phyloP scores from a whole-genome alignment of 2,113 vertebrate genomes.

The Phalacrocorax aristotelis region DNA sequence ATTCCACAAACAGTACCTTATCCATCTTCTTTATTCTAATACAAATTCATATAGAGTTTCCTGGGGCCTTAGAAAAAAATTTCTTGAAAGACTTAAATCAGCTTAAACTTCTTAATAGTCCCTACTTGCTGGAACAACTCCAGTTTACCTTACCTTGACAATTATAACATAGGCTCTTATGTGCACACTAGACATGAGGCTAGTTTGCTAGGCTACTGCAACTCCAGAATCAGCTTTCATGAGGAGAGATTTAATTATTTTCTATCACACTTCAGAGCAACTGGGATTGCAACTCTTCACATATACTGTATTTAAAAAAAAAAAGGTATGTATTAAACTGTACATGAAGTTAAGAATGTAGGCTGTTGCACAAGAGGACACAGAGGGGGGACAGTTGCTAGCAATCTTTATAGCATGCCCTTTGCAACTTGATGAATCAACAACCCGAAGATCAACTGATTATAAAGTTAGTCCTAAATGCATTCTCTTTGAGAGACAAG shows the following conservation, averaged over 20 bases:
- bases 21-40: not conserved
- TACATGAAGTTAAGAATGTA: not conserved
- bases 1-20: not conserved
- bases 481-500: constrained; percentile 31
- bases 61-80: not conserved
- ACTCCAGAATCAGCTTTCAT: not conserved
- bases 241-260: not conserved
- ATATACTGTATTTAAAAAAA: not conserved
- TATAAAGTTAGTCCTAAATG: constrained; percentile 24
- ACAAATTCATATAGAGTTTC: not conserved
- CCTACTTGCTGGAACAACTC: not conserved
- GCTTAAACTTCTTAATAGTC: not conserved
- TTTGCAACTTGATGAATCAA: not conserved
- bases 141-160: not conserved
- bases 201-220: not conserved
- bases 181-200: not conserved
- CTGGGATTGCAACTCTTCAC: not conserved
- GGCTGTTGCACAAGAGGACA: not conserved
- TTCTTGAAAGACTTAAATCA: not conserved
- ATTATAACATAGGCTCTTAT: not conserved
- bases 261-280: not conserved
- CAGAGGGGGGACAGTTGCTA: not conserved
- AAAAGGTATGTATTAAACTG: not conserved
- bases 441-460: not conserved
- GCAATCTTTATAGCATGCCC: not conserved